These are phyloP conservation scores for Drosophila neocordata DNA, from an alignment of 1,140 invertebrate genomes.

Conservation along the genomic window DNA sequence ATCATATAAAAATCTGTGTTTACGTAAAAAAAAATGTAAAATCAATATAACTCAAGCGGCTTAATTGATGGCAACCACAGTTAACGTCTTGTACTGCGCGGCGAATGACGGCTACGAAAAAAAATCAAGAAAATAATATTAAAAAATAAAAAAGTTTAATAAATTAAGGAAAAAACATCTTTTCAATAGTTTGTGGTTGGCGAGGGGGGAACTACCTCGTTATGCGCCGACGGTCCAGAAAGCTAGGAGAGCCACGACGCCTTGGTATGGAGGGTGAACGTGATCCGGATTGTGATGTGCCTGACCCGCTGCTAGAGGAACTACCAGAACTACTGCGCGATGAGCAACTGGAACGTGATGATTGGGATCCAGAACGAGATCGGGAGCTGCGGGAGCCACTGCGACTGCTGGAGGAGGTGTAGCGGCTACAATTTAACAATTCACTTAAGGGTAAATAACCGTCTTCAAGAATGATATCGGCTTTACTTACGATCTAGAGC, in stretches of 20 bases:
- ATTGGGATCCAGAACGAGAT: slow-evolving; percentile 83
- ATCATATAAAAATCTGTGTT: slow-evolving; percentile 21
- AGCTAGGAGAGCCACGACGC: slow-evolving; percentile 94
- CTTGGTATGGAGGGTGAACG: slow-evolving; percentile 93
- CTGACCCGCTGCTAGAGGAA: slow-evolving; percentile 73
- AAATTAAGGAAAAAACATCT: slow-evolving; percentile 1
- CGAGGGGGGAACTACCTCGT: slow-evolving; percentile 88
- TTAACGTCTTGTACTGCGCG: slow-evolving; percentile 75
- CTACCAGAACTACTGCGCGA: slow-evolving; percentile 82
- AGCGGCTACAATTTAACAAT: slow-evolving; percentile 54
- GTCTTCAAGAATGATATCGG: too few relatives aligned
- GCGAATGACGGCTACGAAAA: slow-evolving; percentile 83
- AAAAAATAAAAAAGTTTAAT: slow-evolving; percentile 28
- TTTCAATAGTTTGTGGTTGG: background rate
- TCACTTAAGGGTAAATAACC: too few relatives aligned
- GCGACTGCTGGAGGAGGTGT: slow-evolving; percentile 83
- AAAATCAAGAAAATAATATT: slow-evolving; percentile 36
- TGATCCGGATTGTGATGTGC: slow-evolving; percentile 84
- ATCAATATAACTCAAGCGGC: slow-evolving; percentile 1
- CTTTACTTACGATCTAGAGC: slow-evolving; percentile 82
- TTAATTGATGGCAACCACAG: slow-evolving; percentile 29
- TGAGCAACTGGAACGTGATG: slow-evolving; percentile 84
- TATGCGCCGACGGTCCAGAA: slow-evolving; percentile 93
- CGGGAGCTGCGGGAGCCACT: slow-evolving; percentile 81
- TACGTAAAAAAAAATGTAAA: background rate